Conservation (phyloP, 2,888 invertebrate genomes). For the Dendrolimus pini region DNA sequence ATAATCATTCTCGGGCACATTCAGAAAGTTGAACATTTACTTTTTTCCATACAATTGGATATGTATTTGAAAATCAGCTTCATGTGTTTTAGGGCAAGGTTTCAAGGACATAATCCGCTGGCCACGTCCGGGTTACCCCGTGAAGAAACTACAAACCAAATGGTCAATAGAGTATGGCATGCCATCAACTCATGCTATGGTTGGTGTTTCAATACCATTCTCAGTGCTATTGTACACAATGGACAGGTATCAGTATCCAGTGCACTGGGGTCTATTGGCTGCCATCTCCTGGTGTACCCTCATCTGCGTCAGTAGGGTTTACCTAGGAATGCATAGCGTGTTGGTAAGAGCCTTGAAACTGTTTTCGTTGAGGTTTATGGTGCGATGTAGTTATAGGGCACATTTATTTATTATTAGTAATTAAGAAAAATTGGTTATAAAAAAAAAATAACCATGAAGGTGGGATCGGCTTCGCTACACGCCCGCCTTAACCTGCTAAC, state of each 20-base stretch:
- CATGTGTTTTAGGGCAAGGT: constrained; percentile 81
- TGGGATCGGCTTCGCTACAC: too few relatives aligned
- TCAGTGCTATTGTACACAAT: constrained; percentile 88
- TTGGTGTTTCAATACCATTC: constrained; percentile 91
- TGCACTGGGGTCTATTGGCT: constrained; percentile 73
- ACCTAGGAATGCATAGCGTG: constrained; percentile 95
- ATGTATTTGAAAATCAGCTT: too few relatives aligned
- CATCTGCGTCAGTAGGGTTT: constrained; percentile 90
- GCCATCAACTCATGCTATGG: constrained; percentile 97
- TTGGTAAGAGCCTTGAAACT: constrained; percentile 76
- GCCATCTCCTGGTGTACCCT: constrained; percentile 83
- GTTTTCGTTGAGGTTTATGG: not conserved
- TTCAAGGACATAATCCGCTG: constrained; percentile 91
- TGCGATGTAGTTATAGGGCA: too few relatives aligned
- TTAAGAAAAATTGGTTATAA: too few relatives aligned
- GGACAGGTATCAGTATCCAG: constrained; percentile 85
- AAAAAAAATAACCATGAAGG: too few relatives aligned
- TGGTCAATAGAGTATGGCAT: constrained; percentile 96
- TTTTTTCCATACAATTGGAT: too few relatives aligned
- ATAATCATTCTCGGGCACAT: too few relatives aligned
- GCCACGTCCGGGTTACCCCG: constrained; percentile 92
- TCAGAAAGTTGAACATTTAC: too few relatives aligned
- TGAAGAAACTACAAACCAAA: constrained; percentile 87
- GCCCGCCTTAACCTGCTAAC: too few relatives aligned
- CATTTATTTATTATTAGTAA: too few relatives aligned